Evolutionary conservation across 1,140 invertebrate genomes (phyloP).

Genomic region (Atopsyche davidsoni): DNA sequence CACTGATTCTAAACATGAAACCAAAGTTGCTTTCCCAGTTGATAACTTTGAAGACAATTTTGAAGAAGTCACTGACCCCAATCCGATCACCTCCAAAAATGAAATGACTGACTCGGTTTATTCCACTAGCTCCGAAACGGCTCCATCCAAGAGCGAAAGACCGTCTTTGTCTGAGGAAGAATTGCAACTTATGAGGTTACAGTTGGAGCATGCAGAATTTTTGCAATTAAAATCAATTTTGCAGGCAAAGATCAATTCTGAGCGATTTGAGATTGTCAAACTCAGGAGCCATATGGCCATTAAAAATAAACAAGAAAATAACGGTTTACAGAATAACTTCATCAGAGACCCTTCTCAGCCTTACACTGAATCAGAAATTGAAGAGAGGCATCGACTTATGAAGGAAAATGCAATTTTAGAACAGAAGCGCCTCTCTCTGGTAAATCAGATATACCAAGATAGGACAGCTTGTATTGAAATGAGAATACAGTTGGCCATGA

Average conservation of each 20-base stretch:
- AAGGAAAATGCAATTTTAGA: constrained; percentile 61
- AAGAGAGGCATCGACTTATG: constrained; percentile 48
- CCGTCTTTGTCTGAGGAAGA: constrained; percentile 49
- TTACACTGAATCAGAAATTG: constrained; percentile 40
- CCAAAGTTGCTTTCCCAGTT: constrained; percentile 14
- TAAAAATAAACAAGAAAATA: constrained; percentile 47
- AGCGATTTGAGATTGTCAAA: constrained; percentile 61
- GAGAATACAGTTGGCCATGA: constrained; percentile 58
- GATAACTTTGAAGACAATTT: constrained; percentile 48
- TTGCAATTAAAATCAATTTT: constrained; percentile 58
- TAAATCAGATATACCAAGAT: constrained; percentile 59
- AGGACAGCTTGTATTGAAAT: constrained; percentile 59
- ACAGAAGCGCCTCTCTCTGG: constrained; percentile 58
- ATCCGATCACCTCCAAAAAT: constrained; percentile 27
- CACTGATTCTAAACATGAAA: background rate
- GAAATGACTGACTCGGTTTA: constrained; percentile 27
- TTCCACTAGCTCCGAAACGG: constrained; percentile 23
- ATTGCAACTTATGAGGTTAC: constrained; percentile 52
- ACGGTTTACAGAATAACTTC: constrained; percentile 45
- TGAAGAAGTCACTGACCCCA: constrained; percentile 33
- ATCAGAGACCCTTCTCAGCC: constrained; percentile 44
- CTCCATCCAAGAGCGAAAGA: constrained; percentile 36
- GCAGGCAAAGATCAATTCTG: constrained; percentile 58
- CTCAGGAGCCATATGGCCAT: constrained; percentile 50
- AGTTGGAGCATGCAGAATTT: constrained; percentile 61